Evolutionary conservation across 2,888 invertebrate species (phyloP).

Genomic region (Matsumyia berberina): DNA sequence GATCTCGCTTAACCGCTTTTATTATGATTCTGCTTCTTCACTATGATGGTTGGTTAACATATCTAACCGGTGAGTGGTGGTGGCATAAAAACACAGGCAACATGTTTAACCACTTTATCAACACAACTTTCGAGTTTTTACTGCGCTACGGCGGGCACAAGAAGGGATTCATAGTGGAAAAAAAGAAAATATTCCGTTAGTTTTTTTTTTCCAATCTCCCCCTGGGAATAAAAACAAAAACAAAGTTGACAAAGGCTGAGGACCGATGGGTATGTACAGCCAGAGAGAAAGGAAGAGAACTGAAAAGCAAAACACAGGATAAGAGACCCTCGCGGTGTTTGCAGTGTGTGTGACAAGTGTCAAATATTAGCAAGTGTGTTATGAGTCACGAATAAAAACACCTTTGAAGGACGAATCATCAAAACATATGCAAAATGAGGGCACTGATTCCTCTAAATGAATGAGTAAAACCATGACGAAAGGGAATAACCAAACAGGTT

Average conservation of each 20-base stretch:
- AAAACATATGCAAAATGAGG: constrained; percentile 56
- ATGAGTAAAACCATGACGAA: constrained; percentile 22
- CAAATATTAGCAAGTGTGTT: constrained; percentile 57
- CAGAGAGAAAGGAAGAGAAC: constrained; percentile 1
- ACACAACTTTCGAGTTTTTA: constrained; percentile 50
- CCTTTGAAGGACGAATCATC: constrained; percentile 68
- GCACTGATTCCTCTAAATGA: constrained; percentile 43
- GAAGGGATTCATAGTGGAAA: constrained; percentile 30
- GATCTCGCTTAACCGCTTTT: constrained; percentile 33
- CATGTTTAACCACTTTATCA: constrained; percentile 74
- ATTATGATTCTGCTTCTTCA: constrained; percentile 7
- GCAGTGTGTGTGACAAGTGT: constrained; percentile 55
- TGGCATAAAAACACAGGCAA: constrained; percentile 71
- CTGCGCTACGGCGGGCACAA: constrained; percentile 2
- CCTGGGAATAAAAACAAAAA: constrained; percentile 58
- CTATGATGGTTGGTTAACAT: constrained; percentile 50
- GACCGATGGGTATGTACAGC: constrained; percentile 7
- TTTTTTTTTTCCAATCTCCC: constrained; percentile 42
- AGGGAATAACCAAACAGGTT: constrained; percentile 62
- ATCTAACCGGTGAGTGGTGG: constrained; percentile 59
- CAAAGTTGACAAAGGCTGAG: constrained; percentile 51
- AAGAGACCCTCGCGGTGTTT: not conserved
- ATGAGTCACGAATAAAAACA: constrained; percentile 56
- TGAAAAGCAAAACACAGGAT: constrained; percentile 20
- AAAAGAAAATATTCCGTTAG: constrained; percentile 58